Percentiles rank a stretch among this genome's conserved stretches.
Evolutionary conservation across 1,140 invertebrate species (phyloP).

Genomic region (Stegodyphus mimosarum): DNA sequence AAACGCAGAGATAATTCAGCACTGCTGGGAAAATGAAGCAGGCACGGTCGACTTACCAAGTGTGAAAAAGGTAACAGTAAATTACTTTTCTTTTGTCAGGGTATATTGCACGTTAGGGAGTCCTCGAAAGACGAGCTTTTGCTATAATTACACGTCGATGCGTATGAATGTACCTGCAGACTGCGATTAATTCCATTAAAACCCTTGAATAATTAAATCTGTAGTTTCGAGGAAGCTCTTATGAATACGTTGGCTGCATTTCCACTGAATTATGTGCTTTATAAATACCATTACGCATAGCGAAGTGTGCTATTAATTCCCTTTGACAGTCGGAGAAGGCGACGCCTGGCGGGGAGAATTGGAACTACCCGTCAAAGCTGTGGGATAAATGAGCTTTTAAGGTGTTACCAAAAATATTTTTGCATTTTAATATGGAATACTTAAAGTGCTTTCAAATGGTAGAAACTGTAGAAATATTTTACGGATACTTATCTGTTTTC

Average conservation of each 20-base stretch:
- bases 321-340: too few species aligned
- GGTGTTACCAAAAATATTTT: too few species aligned
- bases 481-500: too few species aligned
- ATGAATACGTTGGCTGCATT: conserved; percentile 14
- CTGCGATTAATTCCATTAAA: conserved; percentile 56
- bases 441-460: too few species aligned
- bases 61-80: conserved; percentile 57
- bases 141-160: not conserved
- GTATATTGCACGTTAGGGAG: not conserved
- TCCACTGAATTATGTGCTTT: conserved; percentile 47
- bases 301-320: not conserved
- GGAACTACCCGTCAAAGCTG: too few species aligned
- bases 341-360: too few species aligned
- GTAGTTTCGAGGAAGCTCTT: not conserved
- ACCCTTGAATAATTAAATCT: conserved; percentile 54
- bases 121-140: not conserved
- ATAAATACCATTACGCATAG: conserved; percentile 50
- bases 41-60: conserved; percentile 37
- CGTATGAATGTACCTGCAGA: conserved; percentile 18
- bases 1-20: not conserved
- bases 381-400: too few species aligned
- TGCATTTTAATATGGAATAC: too few species aligned
- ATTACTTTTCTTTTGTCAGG: conserved; percentile 46
- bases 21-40: conserved; percentile 20
- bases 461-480: too few species aligned